Percentiles rank a stretch among this genome's conserved stretches.
These are phyloP conservation scores for Chorisops tibialis DNA, from an alignment of 2,888 invertebrate genomes.

Conservation along the genomic window DNA sequence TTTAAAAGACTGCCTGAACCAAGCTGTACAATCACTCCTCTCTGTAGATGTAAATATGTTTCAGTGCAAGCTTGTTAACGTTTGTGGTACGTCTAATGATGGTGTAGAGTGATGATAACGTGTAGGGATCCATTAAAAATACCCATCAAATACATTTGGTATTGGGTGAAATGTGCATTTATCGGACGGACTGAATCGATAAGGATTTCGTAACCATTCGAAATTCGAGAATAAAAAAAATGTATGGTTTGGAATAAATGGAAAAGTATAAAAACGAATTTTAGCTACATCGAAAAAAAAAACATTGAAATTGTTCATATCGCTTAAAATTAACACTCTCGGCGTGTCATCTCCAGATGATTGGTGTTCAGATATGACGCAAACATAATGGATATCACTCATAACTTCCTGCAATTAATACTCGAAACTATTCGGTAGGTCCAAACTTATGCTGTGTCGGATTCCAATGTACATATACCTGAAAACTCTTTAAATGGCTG, in stretches of 20 bases:
- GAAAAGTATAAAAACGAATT: too few species aligned
- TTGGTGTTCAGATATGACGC: slow-evolving; percentile 6
- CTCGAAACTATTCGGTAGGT: slow-evolving; percentile 19
- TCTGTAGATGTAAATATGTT: not conserved
- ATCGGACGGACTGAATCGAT: too few species aligned
- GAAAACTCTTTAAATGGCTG: slow-evolving; percentile 25
- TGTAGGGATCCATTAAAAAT: too few species aligned
- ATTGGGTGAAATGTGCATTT: too few species aligned
- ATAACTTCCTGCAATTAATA: slow-evolving; percentile 24
- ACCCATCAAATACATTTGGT: too few species aligned
- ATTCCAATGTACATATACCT: slow-evolving; percentile 15
- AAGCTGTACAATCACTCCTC: slow-evolving; percentile 14
- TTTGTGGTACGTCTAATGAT: not conserved
- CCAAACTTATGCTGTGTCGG: not conserved
- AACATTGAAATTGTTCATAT: too few species aligned
- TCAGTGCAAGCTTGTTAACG: slow-evolving; percentile 19
- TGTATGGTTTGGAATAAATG: too few species aligned
- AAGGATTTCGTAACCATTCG: too few species aligned
- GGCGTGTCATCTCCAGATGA: slow-evolving; percentile 7
- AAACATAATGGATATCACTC: slow-evolving; percentile 20
- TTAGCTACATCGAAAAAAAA: too few species aligned
- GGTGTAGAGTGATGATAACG: too few species aligned
- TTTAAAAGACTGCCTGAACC: slow-evolving; percentile 10
- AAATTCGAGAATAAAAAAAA: too few species aligned
- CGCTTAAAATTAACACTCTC: slow-evolving; percentile 17